phyloP scores from a whole-genome alignment of 2,797 vertebrate species.

The Mastacembelus armatus region DNA sequence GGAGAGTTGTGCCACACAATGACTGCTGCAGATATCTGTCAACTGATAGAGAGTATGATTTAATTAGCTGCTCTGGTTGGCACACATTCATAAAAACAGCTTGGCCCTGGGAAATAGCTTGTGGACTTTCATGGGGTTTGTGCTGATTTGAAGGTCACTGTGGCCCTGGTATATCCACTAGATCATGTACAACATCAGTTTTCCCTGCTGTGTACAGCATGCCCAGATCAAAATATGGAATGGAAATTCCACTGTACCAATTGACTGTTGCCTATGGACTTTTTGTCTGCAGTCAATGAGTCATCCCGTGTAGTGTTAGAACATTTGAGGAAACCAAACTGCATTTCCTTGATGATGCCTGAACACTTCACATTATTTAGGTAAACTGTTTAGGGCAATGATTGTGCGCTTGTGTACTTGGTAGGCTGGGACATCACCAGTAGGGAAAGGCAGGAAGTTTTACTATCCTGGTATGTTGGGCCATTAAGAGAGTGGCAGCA shows the following conservation, averaged over 20 bases:
- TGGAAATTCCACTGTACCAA: conserved; percentile 74
- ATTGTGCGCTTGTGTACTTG: conserved; percentile 2
- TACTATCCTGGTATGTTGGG: background rate
- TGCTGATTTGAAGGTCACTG: conserved; percentile 59
- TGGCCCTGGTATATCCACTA: conserved; percentile 40
- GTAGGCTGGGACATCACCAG: background rate
- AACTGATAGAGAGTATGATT: conserved; percentile 33
- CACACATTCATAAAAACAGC: conserved; percentile 10
- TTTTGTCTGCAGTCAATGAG: conserved; percentile 69
- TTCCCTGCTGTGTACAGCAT: conserved; percentile 13
- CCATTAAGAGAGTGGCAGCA: background rate
- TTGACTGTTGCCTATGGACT: conserved; percentile 59
- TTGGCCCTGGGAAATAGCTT: conserved; percentile 14
- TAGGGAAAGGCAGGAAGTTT: background rate
- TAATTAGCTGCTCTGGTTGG: conserved; percentile 50
- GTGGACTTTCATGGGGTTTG: conserved; percentile 18
- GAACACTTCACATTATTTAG: background rate
- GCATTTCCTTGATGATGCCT: background rate
- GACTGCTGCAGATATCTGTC: conserved; percentile 43
- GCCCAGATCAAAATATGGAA: conserved; percentile 48
- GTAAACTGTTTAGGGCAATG: background rate
- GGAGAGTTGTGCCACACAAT: conserved; percentile 44
- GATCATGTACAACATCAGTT: conserved; percentile 21
- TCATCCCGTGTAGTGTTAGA: conserved; percentile 23
- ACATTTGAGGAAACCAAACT: background rate